Evolutionary conservation across 2,888 invertebrate genomes (phyloP), one percentile per base, ranked within the genome.

Genomic region (Sepiola atlantica): DNA sequence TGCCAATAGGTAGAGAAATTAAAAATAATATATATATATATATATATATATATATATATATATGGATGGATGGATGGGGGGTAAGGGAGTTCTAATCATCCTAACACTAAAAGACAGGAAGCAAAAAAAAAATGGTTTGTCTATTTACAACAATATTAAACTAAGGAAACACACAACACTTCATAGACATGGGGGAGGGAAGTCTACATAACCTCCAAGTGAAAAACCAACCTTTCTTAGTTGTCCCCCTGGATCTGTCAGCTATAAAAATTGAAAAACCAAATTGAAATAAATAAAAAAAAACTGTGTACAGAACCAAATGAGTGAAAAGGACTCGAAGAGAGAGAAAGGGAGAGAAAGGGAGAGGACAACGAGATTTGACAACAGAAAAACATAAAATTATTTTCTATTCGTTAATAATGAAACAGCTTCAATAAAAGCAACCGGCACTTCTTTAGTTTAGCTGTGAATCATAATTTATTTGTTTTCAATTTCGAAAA

Each of bases 191-290:
- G n/a, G 77, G 77, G n/a, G n/a, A 77, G 77, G 77, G n/a, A 77
- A 77, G n/a, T 77, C n/a, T 77, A 77, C 14, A 77, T 77, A 77
- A 77, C 77, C n/a, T 20, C 77, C 77, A 77, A 77, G n/a, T 77
- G 77, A 77, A 12, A 35, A 55, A 92, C 92, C 54, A 92, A 92
- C 92, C 92, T 92, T 21, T 92, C 55, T 55, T 92, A 92, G 92
- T 55, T 92, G 92, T 45, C 28, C 55, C 55, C 55, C 55, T 92
- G 35, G 92, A 92, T 92, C 55, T 92, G 35, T 92, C 92, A 45
- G n/a, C 92, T 92, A 92, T 16, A 92, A 92, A 92, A 55, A 92
- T 32, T 54, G 28, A 92, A 54, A 92, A 92, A 55, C 54, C 55
- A 54, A 55, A 92, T 92, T 14, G 18, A n/a, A 18, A 28, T 28